Conservation (phyloP, 2,113 vertebrate species). For the Notothenia coriiceps region DNA sequence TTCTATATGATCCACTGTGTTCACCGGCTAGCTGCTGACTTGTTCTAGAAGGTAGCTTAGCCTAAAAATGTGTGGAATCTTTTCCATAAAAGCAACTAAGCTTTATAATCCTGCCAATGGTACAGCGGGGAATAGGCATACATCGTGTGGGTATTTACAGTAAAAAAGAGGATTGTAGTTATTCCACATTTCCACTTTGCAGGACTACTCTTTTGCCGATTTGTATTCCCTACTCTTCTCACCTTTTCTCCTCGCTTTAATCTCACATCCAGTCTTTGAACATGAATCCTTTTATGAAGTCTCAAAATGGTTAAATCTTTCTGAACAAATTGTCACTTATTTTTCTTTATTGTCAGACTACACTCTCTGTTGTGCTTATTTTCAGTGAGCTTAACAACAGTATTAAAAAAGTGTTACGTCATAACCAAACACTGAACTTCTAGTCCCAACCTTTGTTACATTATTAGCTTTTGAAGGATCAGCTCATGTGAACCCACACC, state of each 20-base stretch:
- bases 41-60: too few relatives aligned
- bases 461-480: constrained; percentile 10
- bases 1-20: not conserved
- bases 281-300: constrained; percentile 17
- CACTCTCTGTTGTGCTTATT: not conserved
- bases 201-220: not conserved
- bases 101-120: not conserved
- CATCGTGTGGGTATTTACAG: not conserved
- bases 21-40: not conserved
- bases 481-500: not conserved
- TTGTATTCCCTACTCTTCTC: not conserved
- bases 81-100: not conserved
- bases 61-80: too few relatives aligned
- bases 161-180: not conserved
- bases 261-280: constrained; percentile 15
- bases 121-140: not conserved
- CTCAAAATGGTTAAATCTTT: not conserved
- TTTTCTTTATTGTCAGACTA: not conserved
- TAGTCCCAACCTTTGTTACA: not conserved
- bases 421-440: constrained; percentile 3
- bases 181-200: not conserved
- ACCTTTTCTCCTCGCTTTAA: not conserved
- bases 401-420: not conserved
- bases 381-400: constrained; percentile 13
- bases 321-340: constrained; percentile 6